Percentiles rank a stretch among this genome's conserved stretches.
These are phyloP conservation scores for Tetheella fluctuosa DNA, from an alignment of 2,888 invertebrate species.

Conservation along the genomic window DNA sequence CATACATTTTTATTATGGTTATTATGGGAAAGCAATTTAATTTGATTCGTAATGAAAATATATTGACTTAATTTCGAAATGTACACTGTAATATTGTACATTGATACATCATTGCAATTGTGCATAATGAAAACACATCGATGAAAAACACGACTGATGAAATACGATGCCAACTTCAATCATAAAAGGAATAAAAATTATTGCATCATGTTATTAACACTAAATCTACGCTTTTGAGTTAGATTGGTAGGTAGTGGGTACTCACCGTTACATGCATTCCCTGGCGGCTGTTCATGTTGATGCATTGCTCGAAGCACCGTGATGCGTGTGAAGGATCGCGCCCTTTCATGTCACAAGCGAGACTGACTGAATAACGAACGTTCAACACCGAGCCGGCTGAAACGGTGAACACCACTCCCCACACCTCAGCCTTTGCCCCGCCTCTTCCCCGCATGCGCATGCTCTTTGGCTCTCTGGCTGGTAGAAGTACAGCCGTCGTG, in stretches of 20 bases:
- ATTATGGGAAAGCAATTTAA: no score
- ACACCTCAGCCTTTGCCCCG: constrained; percentile 29
- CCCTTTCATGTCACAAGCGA: constrained; percentile 85
- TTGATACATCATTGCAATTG: background rate
- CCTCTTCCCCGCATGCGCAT: background rate
- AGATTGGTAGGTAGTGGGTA: constrained; percentile 24
- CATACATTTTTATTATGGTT: no score
- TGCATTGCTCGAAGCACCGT: constrained; percentile 88
- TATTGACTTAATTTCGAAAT: no score
- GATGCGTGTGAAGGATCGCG: constrained; percentile 79
- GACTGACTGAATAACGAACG: constrained; percentile 78
- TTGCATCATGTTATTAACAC: background rate
- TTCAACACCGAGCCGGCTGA: constrained; percentile 62
- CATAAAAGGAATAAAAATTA: background rate
- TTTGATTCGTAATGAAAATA: no score
- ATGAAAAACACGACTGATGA: background rate
- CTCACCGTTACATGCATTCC: constrained; percentile 83
- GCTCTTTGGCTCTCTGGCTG: background rate
- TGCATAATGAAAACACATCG: background rate
- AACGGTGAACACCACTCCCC: constrained; percentile 64
- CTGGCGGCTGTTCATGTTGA: constrained; percentile 87
- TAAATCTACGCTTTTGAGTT: background rate
- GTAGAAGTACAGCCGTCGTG: background rate
- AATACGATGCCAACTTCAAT: background rate
- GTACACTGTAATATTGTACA: background rate